A percentile compares a stretch with the other conserved stretches of the same genome.
These are phyloP conservation scores for Odocoileus virginianus DNA, from an alignment of 2,113 vertebrate genomes.

Conservation along the genomic window DNA sequence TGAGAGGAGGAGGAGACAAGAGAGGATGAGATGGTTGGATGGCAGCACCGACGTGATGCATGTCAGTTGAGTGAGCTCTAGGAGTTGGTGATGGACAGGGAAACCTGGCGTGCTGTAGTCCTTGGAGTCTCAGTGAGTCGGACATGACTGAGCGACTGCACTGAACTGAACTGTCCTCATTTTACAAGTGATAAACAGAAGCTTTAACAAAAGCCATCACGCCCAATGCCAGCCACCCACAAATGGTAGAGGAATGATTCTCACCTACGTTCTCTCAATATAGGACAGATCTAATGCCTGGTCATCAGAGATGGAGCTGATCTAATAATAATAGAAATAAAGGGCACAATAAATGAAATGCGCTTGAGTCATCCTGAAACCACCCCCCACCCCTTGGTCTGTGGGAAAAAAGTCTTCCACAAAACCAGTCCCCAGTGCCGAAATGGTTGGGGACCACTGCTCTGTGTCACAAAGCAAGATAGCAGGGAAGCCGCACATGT, in stretches of 20 bases:
- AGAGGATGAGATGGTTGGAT: neutral
- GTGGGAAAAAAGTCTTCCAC: neutral
- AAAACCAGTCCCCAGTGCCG: neutral
- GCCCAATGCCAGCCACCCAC: neutral
- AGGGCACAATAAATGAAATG: neutral
- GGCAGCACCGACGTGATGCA: neutral
- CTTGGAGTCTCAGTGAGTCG: neutral
- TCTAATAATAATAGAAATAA: neutral
- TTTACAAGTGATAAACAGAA: neutral
- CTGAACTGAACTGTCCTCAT: neutral
- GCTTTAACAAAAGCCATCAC: neutral
- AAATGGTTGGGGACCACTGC: neutral
- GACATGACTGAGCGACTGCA: neutral
- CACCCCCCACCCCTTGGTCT: neutral
- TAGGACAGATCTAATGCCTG: neutral
- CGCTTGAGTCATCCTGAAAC: fast-evolving
- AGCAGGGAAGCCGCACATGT: neutral
- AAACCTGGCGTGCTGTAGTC: neutral
- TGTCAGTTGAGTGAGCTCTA: neutral
- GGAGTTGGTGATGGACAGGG: neutral
- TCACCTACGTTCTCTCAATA: neutral
- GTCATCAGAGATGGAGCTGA: neutral
- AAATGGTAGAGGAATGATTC: neutral
- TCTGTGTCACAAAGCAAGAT: neutral
- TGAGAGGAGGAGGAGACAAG: neutral